Conservation (phyloP, 2,888 invertebrate genomes). For the Zaprionus lineosus region DNA sequence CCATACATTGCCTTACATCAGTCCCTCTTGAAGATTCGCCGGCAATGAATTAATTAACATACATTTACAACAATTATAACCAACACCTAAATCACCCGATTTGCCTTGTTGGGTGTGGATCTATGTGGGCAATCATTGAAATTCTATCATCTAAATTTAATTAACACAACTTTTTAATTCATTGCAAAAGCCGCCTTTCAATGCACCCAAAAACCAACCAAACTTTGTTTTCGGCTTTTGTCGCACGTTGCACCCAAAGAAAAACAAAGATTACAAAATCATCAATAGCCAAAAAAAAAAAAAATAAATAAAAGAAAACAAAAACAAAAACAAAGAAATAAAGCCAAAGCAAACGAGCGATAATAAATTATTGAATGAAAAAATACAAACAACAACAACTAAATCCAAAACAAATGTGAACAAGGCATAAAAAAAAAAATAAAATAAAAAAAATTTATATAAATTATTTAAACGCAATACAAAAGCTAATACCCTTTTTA, state of each 20-base stretch:
- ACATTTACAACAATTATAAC: neutral
- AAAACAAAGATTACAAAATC: conserved; percentile 44
- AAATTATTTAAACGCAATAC: neutral
- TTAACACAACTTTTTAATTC: conserved; percentile 34
- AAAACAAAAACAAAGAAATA: neutral
- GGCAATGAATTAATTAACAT: conserved; percentile 7
- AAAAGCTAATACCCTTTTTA: conserved; percentile 21
- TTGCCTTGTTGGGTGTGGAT: neutral
- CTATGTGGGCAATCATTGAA: conserved; percentile 7
- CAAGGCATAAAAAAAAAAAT: conserved; percentile 14
- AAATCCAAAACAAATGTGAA: conserved; percentile 20
- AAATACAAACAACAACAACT: conserved; percentile 29
- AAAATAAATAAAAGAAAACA: conserved; percentile 6
- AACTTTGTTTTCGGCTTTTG: conserved; percentile 47
- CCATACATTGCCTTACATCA: neutral
- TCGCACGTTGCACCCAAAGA: conserved; percentile 24
- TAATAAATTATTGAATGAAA: conserved; percentile 38
- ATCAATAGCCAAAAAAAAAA: conserved; percentile 1
- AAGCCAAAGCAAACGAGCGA: conserved; percentile 19
- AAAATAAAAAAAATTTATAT: neutral
- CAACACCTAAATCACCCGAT: conserved; percentile 1
- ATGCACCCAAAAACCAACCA: conserved; percentile 19
- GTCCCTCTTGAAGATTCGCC: neutral
- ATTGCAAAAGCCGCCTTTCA: conserved; percentile 21
- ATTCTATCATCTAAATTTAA: conserved; percentile 25